Evolutionary conservation across 2,113 vertebrate species (phyloP).

Genomic region (Corvus moneduloides): DNA sequence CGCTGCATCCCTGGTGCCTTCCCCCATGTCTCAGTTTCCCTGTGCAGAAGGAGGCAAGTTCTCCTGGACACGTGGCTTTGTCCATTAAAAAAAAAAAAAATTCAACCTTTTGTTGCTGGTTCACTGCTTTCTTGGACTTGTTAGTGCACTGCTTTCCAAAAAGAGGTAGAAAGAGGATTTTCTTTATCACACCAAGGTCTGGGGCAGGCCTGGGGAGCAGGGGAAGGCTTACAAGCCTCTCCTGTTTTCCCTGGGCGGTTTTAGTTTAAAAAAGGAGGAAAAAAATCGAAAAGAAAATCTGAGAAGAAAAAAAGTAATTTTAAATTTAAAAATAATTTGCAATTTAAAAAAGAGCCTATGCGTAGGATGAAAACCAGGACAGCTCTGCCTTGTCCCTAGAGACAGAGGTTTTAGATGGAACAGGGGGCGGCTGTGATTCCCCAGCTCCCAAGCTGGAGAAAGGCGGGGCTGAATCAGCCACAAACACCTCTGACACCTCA

Average conservation of each 20-base stretch:
- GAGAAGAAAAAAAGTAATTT: neutral
- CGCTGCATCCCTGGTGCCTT: neutral
- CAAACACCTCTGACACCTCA: neutral
- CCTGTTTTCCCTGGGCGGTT: neutral
- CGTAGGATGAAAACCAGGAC: neutral
- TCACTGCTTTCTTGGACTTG: neutral
- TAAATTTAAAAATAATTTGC: neutral
- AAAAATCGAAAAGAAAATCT: neutral
- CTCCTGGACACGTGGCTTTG: fast-evolving
- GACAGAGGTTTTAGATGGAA: neutral
- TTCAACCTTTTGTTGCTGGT: neutral
- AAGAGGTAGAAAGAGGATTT: neutral
- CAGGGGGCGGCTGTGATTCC: neutral
- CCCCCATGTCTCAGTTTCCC: neutral
- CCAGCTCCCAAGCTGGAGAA: neutral
- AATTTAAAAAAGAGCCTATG: neutral
- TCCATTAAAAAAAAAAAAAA: neutral
- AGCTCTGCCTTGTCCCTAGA: neutral
- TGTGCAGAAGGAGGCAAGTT: fast-evolving
- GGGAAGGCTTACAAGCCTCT: neutral
- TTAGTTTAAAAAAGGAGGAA: fast-evolving
- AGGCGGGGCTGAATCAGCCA: neutral
- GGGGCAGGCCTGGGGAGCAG: too few species aligned
- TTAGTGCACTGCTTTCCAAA: neutral
- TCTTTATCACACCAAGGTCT: too few species aligned